These are phyloP conservation scores for Phoronis australis DNA, from an alignment of 2,888 invertebrate genomes.

Conservation along the genomic window DNA sequence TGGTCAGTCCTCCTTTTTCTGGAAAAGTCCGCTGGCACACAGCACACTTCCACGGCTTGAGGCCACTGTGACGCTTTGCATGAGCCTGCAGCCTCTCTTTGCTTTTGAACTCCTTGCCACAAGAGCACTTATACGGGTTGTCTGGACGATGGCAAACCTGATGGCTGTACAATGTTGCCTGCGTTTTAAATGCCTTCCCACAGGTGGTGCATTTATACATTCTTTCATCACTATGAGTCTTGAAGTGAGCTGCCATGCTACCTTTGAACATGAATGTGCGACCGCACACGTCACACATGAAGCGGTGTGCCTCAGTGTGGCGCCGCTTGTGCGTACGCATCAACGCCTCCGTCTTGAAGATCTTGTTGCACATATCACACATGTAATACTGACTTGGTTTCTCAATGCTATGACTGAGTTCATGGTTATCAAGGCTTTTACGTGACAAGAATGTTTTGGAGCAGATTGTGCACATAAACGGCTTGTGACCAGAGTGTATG, in stretches of 20 bases:
- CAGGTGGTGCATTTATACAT: conserved; percentile 33
- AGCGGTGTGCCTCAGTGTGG: conserved; percentile 25
- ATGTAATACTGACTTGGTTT: conserved; percentile 20
- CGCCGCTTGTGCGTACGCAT: conserved; percentile 32
- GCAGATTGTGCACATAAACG: conserved; percentile 30
- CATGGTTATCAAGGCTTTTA: conserved; percentile 23
- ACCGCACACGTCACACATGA: conserved; percentile 29
- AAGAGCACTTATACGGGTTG: conserved; percentile 30
- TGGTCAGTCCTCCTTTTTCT: conserved; percentile 41
- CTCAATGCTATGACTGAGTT: conserved; percentile 22
- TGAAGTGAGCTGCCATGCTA: conserved; percentile 35
- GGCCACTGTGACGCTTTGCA: conserved; percentile 23
- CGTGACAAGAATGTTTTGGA: conserved; percentile 33
- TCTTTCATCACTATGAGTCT: conserved; percentile 30
- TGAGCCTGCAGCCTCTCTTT: conserved; percentile 34
- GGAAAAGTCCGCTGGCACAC: conserved; percentile 28
- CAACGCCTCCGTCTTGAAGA: conserved; percentile 34
- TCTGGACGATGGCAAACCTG: conserved; percentile 33
- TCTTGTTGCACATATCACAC: conserved; percentile 37
- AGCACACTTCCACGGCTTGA: conserved; percentile 22
- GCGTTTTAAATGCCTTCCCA: conserved; percentile 37
- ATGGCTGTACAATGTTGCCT: conserved; percentile 41
- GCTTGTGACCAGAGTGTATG: conserved; percentile 33
- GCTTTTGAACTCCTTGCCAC: conserved; percentile 41
- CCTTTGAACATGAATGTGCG: conserved; percentile 42